These are phyloP conservation scores for Poecilia latipinna DNA, from an alignment of 2,113 vertebrate genomes.

Conservation along the genomic window DNA sequence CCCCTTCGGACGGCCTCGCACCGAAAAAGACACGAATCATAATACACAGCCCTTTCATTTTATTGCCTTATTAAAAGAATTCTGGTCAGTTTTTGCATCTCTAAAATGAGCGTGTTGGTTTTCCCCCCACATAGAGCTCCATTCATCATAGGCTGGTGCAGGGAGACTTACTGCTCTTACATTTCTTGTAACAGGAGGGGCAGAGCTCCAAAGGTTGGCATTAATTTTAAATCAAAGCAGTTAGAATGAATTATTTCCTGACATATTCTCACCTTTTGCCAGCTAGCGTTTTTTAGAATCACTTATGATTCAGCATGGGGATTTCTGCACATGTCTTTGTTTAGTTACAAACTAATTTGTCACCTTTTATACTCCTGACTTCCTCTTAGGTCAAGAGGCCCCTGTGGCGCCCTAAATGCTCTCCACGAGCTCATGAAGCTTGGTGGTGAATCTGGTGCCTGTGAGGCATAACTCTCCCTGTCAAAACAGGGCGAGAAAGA, in stretches of 20 bases:
- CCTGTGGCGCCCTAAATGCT: conserved; percentile 63
- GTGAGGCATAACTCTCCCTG: conserved; percentile 70
- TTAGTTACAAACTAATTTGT: conserved; percentile 67
- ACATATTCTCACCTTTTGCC: conserved; percentile 68
- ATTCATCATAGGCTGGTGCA: conserved; percentile 90
- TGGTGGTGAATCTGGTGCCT: conserved; percentile 69
- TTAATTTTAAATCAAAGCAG: conserved; percentile 75
- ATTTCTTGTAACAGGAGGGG: conserved; percentile 90
- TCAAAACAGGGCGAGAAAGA: conserved; percentile 60
- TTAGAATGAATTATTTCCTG: conserved; percentile 89
- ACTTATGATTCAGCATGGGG: conserved; percentile 41
- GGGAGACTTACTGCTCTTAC: conserved; percentile 86
- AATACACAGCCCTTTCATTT: conserved; percentile 65
- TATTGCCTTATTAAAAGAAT: conserved; percentile 80
- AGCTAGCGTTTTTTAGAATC: conserved; percentile 82
- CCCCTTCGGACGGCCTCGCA: conserved; percentile 62
- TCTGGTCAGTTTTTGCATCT: conserved; percentile 82
- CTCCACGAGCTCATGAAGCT: conserved; percentile 62
- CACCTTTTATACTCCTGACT: conserved; percentile 63
- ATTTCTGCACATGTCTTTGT: conserved; percentile 59
- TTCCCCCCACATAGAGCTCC: conserved; percentile 89
- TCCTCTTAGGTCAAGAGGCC: conserved; percentile 71
- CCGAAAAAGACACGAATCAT: conserved; percentile 64
- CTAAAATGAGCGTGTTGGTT: conserved; percentile 86
- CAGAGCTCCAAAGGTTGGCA: conserved; percentile 87